These are phyloP conservation scores for Zaprionus gabonicus DNA, from an alignment of 1,140 invertebrate species.

Conservation along the genomic window DNA sequence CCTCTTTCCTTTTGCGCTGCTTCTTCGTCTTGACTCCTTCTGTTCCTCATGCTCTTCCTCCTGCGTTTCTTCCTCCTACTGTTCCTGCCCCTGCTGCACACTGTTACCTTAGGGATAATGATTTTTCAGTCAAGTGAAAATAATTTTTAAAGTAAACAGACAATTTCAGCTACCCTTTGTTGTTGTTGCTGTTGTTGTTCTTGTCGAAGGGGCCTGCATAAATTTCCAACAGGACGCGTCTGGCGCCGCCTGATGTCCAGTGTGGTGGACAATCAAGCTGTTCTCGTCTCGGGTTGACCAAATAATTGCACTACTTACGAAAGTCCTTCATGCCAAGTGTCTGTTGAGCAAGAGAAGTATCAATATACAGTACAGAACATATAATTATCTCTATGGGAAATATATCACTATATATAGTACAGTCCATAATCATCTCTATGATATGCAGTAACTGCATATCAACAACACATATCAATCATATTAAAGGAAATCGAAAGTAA, in stretches of 20 bases:
- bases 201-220: constrained; percentile 55
- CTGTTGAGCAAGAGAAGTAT: constrained; percentile 1
- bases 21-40: not conserved
- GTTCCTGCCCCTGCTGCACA: constrained; percentile 17
- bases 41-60: not conserved
- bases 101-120: constrained; percentile 80
- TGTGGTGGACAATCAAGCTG: constrained; percentile 37
- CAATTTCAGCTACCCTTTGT: constrained; percentile 63
- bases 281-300: constrained; percentile 56
- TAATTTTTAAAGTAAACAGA: constrained; percentile 80
- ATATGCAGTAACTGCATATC: not conserved
- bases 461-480: not conserved
- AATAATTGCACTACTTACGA: constrained; percentile 58
- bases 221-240: constrained; percentile 66
- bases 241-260: constrained; percentile 45
- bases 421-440: not conserved
- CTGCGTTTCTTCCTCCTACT: not conserved
- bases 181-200: constrained; percentile 20
- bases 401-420: no score
- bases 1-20: not conserved
- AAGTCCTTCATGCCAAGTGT: constrained; percentile 29
- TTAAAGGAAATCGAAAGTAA: not conserved
- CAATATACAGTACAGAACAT: not conserved
- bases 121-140: constrained; percentile 84
- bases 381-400: no score